Evolutionary conservation across 2,113 vertebrate species (phyloP), one percentile per base, ranked within the genome.

Genomic region (Morone chrysops): DNA sequence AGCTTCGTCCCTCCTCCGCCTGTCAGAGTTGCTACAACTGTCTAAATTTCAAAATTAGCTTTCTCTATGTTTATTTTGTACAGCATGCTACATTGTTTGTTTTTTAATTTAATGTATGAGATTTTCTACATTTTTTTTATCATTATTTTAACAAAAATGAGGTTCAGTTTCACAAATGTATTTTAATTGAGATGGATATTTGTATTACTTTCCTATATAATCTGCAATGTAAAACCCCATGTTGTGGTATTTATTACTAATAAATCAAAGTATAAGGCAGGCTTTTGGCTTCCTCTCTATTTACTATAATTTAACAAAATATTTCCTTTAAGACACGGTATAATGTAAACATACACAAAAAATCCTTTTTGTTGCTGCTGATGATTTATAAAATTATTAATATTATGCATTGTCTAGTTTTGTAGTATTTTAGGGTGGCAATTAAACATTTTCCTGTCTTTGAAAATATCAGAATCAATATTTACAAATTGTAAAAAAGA

Each of bases 21-120:
- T 9, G 88, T 92, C 80, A 92, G 95, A 91, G 65, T 89, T 25
- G 95, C 95, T 53, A 95, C 95, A 47, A 95, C 86, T 0, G 95
- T 96, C 6, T 96, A 53, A 93, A 59, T 8, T 20, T 2, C n/a
- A 8, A 5, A 0, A 20, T 71, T 18, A 45, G 5, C 31, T 50
- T n/a, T 25, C 6, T 50, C 11, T 66, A 53, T 51, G n/a, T 67
- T 56, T n/a, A 12, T 41, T 68, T 69, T 88, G 45, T 69, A 56
- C 4, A 45, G 18, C 16, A 57, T 40, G 13, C 3, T 50, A 38
- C 61, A 20, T 82, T 67, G 65, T 62, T 51, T 43, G 11, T 70
- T 57, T 10, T 12, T 43, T 53, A 8, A 68, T 53, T 73, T 25
- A 62, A 66, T 53, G 11, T 76, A 17, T 63, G 7, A 38, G 18